Evolutionary conservation across 1,140 invertebrate genomes (phyloP), one percentile per base, ranked within the genome.

Genomic region (Caenorhabditis briggsae): DNA sequence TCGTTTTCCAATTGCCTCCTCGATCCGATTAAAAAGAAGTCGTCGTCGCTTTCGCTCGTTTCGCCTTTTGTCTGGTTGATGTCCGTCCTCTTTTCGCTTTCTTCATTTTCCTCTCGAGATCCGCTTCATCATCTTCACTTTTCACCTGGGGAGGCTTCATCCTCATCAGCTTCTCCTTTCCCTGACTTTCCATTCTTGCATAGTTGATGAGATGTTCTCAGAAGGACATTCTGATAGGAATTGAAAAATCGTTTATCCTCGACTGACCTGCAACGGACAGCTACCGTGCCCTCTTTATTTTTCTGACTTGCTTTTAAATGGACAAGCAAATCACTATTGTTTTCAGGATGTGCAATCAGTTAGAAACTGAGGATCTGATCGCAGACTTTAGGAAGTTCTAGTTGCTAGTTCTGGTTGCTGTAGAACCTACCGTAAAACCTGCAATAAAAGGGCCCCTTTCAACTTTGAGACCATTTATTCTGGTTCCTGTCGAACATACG

Each of bases 111-210:
- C 46, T 14, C 14, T 53, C 70, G 70, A 78, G 70, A 78, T 78
- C 70, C 70, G 70, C 70, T 78, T 78, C 70, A 78, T 78, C 70
- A 50, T 78, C 46, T 78, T 78, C 70, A 78, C 70, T 78, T 78
- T 78, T 78, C 70, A 78, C 70, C 70, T 78, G 46, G 70, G 46
- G 33, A 33, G 3, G 33, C 33, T 33, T 33, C 33, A 33, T 78
- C 53, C 46, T 78, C 70, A 11, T 50, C 64, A 70, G 64, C 64
- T 70, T 70, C 23, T 70, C 11, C 59, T 23, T 64, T 9, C 14
- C 7, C n/a, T 16, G 33, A 33, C 18, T 33, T 11, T 33, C 14
- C 11, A 46, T 18, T 43, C 11, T 64, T 70, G 64, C 33, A 70
- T 23, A 70, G 41, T 43, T 46, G 5, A 46, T 43, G 16, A 20